Base-by-base conservation (phyloP, 2,113 vertebrate species). In the Trematomus loennbergii region DNA sequence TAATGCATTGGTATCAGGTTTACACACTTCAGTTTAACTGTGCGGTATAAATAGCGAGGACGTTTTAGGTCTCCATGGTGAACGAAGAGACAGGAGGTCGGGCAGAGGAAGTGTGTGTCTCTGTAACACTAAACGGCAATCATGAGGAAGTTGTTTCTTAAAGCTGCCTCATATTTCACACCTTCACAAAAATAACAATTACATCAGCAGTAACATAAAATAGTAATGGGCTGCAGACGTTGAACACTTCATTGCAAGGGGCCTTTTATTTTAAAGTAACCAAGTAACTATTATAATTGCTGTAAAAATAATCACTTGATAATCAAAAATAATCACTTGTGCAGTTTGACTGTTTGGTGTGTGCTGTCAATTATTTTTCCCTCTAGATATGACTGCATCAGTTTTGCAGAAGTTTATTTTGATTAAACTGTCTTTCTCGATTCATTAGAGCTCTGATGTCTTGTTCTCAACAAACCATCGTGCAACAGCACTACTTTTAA, bases 61-160 rank as follows among this genome's bases (percentile, higher is more conserved):
- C 12, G 4, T 57, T 67, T 71, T 45, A 54, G 55, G 58, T 71
- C 60, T 64, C 17, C 12, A 10, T 50, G 45, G 68, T 46, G 12
- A 76, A 68, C 75, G 5, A 58, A 57, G 29, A 48, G 36, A 13
- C 12, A 13, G 66, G 20, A 57, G 53, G n/a, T 55, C 53, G 61
- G 57, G 66, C n/a, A 63, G 40, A 67, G 79, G 69, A 75, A 73
- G 68, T 75, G 12, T 54, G n/a, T 58, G 17, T 64, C n/a, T 64
- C n/a, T 0, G 2, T 36, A 29, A 52, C 7, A 67, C 45, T 18
- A 13, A 43, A 40, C 67, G 10, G 62, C 40, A 63, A 43, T 62
- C 20, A 78, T 78, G 67, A 77, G 75, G 75, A 87, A 86, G 60
- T 57, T 22, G 46, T 61, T 45, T 43, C 48, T 81, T 58, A 17